These are phyloP conservation scores for Tylochromis polylepis DNA, from an alignment of 2,113 vertebrate genomes.

Conservation along the genomic window DNA sequence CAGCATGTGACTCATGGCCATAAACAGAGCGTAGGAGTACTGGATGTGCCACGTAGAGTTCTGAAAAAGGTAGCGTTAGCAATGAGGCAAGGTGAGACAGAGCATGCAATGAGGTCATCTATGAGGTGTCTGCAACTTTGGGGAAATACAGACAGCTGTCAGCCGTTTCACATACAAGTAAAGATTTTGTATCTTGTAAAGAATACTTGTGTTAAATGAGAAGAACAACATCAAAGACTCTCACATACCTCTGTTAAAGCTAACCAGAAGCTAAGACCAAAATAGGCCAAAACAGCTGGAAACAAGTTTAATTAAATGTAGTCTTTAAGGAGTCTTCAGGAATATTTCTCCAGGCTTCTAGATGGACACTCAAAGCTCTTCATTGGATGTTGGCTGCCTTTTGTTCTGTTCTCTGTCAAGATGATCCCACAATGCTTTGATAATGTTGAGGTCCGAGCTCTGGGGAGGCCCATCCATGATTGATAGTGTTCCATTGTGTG, in stretches of 20 bases:
- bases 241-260: not conserved
- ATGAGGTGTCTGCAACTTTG: not conserved
- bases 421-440: not conserved
- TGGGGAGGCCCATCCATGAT: accelerated
- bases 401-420: not conserved
- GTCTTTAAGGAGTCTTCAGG: not conserved
- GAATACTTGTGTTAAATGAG: not conserved
- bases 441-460: not conserved
- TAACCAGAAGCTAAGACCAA: not conserved
- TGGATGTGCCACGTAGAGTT: slow-evolving; percentile 95
- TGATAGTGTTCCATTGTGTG: not conserved
- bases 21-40: slow-evolving; percentile 92
- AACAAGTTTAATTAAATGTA: not conserved
- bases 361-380: not conserved
- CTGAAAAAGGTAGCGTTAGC: slow-evolving; percentile 61
- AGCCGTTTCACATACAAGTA: not conserved
- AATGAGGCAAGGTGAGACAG: not conserved
- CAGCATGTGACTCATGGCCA: slow-evolving; percentile 80
- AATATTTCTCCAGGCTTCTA: not conserved
- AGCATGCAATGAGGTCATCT: not conserved
- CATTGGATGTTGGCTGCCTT: not conserved
- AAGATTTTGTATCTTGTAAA: not conserved
- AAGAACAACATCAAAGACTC: not conserved
- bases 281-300: not conserved
- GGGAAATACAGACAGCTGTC: not conserved